Conservation (phyloP, 2,888 invertebrate species). For the Antitype chi region DNA sequence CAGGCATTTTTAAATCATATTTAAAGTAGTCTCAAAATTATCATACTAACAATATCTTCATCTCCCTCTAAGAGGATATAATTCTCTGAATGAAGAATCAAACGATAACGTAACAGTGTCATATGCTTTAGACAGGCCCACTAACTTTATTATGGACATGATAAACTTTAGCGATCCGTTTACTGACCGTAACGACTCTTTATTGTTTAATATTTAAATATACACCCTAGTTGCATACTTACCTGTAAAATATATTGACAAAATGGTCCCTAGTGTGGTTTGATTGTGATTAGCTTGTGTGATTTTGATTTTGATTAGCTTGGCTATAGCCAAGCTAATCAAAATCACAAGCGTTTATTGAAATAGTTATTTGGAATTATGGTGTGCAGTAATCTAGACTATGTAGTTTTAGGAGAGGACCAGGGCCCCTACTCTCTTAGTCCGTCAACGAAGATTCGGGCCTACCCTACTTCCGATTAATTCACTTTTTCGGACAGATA, state of each 20-base stretch:
- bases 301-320: no score
- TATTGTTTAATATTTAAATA: slow-evolving; percentile 31
- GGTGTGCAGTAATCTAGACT: not conserved
- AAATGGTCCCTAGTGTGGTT: no score
- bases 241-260: not conserved
- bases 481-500: no score
- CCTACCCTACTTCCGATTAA: no score
- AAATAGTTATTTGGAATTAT: not conserved
- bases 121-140: slow-evolving; percentile 20
- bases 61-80: not conserved
- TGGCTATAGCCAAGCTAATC: not conserved
- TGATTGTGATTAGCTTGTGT: no score
- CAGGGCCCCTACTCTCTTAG: no score
- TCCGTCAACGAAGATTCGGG: no score
- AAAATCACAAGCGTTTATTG: no score
- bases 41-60: not conserved
- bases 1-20: not conserved
- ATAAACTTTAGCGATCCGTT: slow-evolving; percentile 34
- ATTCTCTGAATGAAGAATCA: not conserved
- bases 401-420: not conserved
- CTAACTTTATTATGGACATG: slow-evolving; percentile 21
- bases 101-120: slow-evolving; percentile 14
- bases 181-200: slow-evolving; percentile 27
- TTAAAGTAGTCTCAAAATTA: not conserved
- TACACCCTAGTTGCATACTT: not conserved